phyloP scores from a whole-genome alignment of 2,113 vertebrate species.

The Rana temporaria region DNA sequence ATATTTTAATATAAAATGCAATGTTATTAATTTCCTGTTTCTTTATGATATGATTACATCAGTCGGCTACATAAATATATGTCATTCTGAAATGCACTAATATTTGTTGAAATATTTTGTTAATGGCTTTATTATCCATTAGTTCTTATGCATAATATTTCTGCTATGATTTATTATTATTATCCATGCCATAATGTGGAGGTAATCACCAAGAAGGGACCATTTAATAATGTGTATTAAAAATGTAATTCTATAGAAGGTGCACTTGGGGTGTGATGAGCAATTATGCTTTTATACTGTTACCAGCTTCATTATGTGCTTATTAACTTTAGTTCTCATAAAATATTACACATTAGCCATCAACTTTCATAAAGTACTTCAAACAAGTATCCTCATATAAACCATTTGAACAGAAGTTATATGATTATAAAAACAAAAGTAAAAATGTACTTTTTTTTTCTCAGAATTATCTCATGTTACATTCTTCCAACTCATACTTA shows the following conservation, averaged over 20 bases:
- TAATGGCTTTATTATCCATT: neutral
- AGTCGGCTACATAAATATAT: neutral
- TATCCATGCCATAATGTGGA: neutral
- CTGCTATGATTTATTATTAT: neutral
- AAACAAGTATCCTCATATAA: no score
- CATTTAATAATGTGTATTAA: neutral
- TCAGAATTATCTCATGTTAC: no score
- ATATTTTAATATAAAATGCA: neutral
- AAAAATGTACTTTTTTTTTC: no score
- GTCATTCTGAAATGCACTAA: neutral
- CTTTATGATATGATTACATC: neutral
- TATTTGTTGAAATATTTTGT: neutral
- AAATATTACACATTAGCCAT: no score
- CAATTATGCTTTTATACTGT: neutral
- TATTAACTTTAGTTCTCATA: no score
- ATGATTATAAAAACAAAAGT: no score
- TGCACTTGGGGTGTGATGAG: neutral
- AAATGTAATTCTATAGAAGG: neutral
- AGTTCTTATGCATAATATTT: neutral
- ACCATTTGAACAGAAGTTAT: no score
- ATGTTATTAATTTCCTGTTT: conserved; percentile 1
- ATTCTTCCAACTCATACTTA: no score
- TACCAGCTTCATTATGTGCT: no score
- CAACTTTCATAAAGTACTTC: no score
- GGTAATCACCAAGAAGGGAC: neutral